Conservation (phyloP, 2,113 vertebrate genomes). For the Litocranius walleri region DNA sequence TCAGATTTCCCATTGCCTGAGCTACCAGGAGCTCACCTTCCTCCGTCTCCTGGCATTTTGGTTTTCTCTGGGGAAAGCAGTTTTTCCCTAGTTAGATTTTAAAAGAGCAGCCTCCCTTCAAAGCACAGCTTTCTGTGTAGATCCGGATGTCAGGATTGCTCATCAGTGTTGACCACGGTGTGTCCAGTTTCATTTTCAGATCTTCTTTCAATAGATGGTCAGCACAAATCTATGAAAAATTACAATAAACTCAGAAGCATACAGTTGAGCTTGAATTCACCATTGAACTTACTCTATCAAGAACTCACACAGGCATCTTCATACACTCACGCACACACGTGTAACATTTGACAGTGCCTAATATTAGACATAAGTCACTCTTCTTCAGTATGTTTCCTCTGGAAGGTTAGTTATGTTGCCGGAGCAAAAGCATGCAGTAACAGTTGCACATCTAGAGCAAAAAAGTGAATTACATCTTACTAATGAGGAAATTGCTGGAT, state of each 20-base stretch:
- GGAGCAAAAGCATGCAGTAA: background rate
- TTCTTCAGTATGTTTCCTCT: background rate
- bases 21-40: background rate
- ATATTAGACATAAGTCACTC: background rate
- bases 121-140: background rate
- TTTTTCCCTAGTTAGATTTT: background rate
- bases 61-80: background rate
- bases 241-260: background rate
- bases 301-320: background rate
- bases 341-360: background rate
- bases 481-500: background rate
- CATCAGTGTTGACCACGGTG: accelerated
- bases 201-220: background rate
- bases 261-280: background rate
- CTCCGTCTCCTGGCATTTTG: background rate
- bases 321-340: too few relatives aligned
- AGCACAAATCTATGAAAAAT: background rate
- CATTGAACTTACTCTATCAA: background rate
- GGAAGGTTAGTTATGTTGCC: too few relatives aligned
- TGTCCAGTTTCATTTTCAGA: background rate
- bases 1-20: background rate
- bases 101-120: background rate
- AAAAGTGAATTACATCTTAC: background rate
- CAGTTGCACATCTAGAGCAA: accelerated
- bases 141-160: background rate